A percentile compares a stretch with the other conserved stretches of the same genome.
phyloP scores from a whole-genome alignment of 2,113 vertebrate species.

The Pyxicephalus adspersus region DNA sequence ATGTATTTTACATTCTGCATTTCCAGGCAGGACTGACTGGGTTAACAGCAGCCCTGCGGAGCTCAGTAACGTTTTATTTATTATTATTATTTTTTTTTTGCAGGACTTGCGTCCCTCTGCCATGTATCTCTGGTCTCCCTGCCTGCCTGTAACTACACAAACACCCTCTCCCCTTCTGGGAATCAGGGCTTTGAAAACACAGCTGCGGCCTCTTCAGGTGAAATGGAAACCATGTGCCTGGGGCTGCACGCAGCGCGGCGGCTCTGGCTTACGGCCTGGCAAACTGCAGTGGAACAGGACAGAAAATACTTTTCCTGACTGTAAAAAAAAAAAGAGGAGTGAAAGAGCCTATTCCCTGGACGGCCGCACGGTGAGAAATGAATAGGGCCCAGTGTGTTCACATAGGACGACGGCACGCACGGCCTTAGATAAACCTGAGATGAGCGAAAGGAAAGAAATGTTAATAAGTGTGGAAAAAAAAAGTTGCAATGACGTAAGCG shows the following conservation, averaged over 20 bases:
- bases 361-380: neutral
- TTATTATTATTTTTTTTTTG: conserved; percentile 4
- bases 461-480: conserved; percentile 14
- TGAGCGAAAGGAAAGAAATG: conserved; percentile 26
- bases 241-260: neutral
- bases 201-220: conserved; percentile 54
- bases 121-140: conserved; percentile 14
- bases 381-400: conserved; percentile 46
- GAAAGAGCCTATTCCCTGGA: neutral
- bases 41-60: neutral
- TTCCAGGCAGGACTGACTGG: neutral
- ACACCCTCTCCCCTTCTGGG: conserved; percentile 47
- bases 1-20: neutral
- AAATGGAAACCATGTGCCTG: conserved; percentile 31
- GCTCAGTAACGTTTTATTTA: neutral
- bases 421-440: conserved; percentile 50
- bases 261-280: neutral
- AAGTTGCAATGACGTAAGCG: neutral
- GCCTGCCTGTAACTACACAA: conserved; percentile 45
- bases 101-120: conserved; percentile 1
- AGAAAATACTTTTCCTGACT: conserved; percentile 4
- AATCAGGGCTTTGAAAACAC: conserved; percentile 36
- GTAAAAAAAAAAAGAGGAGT: conserved; percentile 1
- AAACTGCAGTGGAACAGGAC: neutral
- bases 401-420: neutral